Evolutionary conservation across 2,113 vertebrate species (phyloP).

Genomic region (Centrocercus urophasianus): DNA sequence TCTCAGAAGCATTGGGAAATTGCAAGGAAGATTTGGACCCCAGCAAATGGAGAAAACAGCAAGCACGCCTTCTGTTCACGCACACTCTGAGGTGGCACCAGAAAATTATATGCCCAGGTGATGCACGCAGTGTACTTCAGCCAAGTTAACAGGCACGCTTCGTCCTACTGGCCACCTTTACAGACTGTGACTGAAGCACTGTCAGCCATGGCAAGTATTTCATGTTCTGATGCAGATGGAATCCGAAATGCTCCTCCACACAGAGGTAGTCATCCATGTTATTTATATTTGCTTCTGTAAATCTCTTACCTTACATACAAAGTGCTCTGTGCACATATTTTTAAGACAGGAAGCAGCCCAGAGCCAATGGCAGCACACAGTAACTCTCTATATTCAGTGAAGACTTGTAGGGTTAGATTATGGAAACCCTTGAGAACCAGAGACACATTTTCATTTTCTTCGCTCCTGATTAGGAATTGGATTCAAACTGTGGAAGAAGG

Average conservation of each 20-base stretch:
- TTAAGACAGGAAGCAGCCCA: not conserved
- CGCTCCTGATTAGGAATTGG: not conserved
- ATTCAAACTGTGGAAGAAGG: not conserved
- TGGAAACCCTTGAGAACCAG: not conserved
- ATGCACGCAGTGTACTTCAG: not conserved
- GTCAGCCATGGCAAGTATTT: not conserved
- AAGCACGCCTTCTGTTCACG: not conserved
- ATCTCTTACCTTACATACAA: fast-evolving
- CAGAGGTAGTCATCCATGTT: not conserved
- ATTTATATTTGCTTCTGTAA: not conserved
- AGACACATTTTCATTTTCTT: not conserved
- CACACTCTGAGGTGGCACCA: not conserved
- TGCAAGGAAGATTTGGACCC: not conserved
- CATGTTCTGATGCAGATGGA: not conserved
- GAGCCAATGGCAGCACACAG: not conserved
- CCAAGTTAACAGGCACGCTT: not conserved
- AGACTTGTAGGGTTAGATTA: not conserved
- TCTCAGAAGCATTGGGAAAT: not conserved
- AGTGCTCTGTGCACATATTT: not conserved
- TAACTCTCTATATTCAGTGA: not conserved
- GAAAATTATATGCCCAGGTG: not conserved
- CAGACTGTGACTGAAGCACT: not conserved
- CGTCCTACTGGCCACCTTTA: not conserved
- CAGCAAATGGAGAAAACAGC: not conserved
- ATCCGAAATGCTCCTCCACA: not conserved